Evolutionary conservation across 2,888 invertebrate species (phyloP), one percentile per base, ranked within the genome.

Genomic region (Nemotelus pantherinus): DNA sequence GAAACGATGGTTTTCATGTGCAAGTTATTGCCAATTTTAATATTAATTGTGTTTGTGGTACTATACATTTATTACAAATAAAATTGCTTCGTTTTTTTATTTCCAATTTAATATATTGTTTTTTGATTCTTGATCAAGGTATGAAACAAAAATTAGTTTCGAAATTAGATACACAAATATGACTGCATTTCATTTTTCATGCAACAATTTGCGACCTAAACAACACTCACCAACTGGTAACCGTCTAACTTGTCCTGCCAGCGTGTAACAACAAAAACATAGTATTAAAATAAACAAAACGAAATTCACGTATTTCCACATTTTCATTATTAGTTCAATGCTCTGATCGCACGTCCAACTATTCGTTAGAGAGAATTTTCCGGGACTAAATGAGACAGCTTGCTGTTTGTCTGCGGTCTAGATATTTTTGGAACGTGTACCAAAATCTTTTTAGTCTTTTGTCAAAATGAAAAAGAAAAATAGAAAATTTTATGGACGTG

Each of bases 381-480:
- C 70, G 70, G 70, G 6, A 70, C 70, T 70, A 39, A 9, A 43
- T 9, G 53, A 70, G 53, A 5, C n/a, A 64, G 67, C 25, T 25
- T 25, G 25, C 48, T 6, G 48, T 63, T 63, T 41, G 67, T 48
- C 50, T 67, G 39, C 3, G 25, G 39, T 50, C n/a, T 67, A 25
- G 10, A 25, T 70, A 70, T 70, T 70, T 70, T 47, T 70, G 70
- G 70, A 70, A 55, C 70, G 50, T 41, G 55, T 3, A 50, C 47
- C 25, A 25, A 25, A 25, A 25, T 25, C 25, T 25, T 57, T 57
- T 10, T 5, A 57, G 57, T 10, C 10, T 25, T n/a, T 57, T 4
- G 25, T 57, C 10, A 9, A 25, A 10, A 57, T n/a, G 57, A 10
- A 57, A 25, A 57, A 57, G 25, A 57, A 9, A 9, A 9, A 10